Conservation (phyloP, 2,113 vertebrate genomes). For the Otus sunia region DNA sequence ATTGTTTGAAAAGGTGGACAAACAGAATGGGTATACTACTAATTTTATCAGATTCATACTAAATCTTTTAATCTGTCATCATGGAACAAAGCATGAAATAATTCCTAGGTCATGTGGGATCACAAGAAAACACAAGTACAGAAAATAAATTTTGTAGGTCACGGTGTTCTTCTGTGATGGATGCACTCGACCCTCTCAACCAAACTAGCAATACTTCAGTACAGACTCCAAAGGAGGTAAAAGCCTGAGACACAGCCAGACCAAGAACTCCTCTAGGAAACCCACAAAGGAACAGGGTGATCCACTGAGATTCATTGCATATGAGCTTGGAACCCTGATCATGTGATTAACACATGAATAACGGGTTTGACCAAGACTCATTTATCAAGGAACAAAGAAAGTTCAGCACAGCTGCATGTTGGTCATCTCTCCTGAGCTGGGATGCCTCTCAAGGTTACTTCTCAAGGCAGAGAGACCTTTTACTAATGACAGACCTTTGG, state of each 20-base stretch:
- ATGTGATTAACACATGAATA: too few species aligned
- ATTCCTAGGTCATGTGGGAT: not conserved
- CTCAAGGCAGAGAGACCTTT: not conserved
- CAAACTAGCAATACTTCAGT: not conserved
- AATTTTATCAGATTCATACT: not conserved
- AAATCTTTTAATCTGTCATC: not conserved
- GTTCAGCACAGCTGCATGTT: not conserved
- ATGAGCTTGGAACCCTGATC: too few species aligned
- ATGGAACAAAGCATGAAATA: not conserved
- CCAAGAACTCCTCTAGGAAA: not conserved
- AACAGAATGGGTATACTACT: not conserved
- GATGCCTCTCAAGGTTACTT: not conserved
- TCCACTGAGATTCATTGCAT: too few species aligned
- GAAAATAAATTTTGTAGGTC: not conserved
- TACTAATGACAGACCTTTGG: too few species aligned
- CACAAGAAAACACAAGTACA: not conserved
- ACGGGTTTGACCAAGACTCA: too few species aligned
- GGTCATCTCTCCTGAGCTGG: not conserved
- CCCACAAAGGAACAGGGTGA: not conserved
- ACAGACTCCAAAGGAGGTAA: not conserved
- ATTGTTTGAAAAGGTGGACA: not conserved
- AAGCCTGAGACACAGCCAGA: not conserved
- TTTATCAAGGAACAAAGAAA: too few species aligned
- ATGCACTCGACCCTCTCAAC: not conserved
- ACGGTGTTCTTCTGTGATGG: not conserved